phyloP scores from a whole-genome alignment of 2,797 vertebrate genomes.

The Scomberomorus guttatus region DNA sequence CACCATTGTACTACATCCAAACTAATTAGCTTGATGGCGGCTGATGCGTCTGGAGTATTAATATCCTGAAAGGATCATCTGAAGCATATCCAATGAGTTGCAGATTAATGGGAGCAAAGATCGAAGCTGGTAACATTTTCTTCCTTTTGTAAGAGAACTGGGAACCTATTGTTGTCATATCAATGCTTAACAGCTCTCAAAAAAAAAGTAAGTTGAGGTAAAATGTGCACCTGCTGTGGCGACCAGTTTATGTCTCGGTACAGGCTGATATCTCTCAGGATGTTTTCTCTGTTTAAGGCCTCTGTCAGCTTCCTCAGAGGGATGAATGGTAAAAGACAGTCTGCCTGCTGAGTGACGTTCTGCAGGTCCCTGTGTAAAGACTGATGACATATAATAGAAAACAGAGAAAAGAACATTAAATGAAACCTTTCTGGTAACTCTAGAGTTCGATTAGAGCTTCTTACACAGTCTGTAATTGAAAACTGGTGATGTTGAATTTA shows the following conservation, averaged over 20 bases:
- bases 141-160: constrained; percentile 31
- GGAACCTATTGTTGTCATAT: constrained; percentile 40
- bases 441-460: neutral
- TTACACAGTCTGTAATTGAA: neutral
- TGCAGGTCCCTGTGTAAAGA: constrained; percentile 64
- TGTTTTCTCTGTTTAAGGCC: constrained; percentile 67
- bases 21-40: constrained; percentile 88
- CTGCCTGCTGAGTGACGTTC: constrained; percentile 77
- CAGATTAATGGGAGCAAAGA: constrained; percentile 74
- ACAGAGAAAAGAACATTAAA: constrained; percentile 9
- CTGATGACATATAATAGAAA: constrained; percentile 66
- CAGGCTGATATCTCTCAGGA: constrained; percentile 78
- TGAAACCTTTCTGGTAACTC: neutral
- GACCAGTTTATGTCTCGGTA: constrained; percentile 87
- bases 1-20: constrained; percentile 84
- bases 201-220: constrained; percentile 18
- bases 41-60: constrained; percentile 80
- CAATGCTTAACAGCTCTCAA: constrained; percentile 43
- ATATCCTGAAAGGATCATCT: constrained; percentile 84
- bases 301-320: constrained; percentile 87
- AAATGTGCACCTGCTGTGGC: constrained; percentile 88
- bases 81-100: constrained; percentile 81
- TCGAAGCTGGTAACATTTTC: constrained; percentile 60
- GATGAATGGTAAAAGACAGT: constrained; percentile 87
- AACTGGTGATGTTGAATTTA: neutral